phyloP scores from a whole-genome alignment of 2,797 vertebrate genomes.

The Sebastes oblongus region DNA sequence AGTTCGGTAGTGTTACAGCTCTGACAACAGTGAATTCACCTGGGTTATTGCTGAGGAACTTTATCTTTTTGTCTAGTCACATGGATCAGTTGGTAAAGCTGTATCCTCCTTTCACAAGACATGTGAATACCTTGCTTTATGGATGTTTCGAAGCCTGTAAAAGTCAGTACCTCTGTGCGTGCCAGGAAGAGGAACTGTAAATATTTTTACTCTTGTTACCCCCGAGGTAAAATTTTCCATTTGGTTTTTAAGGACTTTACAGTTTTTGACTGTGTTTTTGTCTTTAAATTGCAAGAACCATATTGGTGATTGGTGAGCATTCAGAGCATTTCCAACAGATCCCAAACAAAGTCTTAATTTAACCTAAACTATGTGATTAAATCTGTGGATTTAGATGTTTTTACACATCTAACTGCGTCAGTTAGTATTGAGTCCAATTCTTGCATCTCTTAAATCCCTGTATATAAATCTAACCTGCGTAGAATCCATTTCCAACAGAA shows the following conservation, averaged over 20 bases:
- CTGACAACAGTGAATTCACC: neutral
- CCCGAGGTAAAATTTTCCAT: slow-evolving; percentile 16
- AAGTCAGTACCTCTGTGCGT: neutral
- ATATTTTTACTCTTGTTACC: slow-evolving; percentile 20
- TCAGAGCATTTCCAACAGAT: neutral
- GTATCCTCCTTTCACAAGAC: neutral
- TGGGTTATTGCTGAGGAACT: neutral
- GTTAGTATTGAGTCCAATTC: slow-evolving; percentile 1
- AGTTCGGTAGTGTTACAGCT: neutral
- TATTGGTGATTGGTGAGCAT: neutral
- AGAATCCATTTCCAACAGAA: slow-evolving; percentile 34
- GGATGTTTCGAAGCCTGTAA: slow-evolving; percentile 6
- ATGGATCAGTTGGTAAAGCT: neutral
- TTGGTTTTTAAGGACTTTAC: neutral
- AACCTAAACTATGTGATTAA: neutral
- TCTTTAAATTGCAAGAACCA: neutral
- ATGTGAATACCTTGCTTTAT: neutral
- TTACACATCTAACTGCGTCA: neutral
- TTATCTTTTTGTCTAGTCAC: neutral
- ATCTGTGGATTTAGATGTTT: neutral
- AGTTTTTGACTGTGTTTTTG: neutral
- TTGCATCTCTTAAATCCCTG: slow-evolving; percentile 8
- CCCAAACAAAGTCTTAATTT: neutral
- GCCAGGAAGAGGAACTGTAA: neutral
- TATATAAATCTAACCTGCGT: neutral